Conservation (phyloP, 2,888 invertebrate species). For the Pristionchus fissidentatus region DNA sequence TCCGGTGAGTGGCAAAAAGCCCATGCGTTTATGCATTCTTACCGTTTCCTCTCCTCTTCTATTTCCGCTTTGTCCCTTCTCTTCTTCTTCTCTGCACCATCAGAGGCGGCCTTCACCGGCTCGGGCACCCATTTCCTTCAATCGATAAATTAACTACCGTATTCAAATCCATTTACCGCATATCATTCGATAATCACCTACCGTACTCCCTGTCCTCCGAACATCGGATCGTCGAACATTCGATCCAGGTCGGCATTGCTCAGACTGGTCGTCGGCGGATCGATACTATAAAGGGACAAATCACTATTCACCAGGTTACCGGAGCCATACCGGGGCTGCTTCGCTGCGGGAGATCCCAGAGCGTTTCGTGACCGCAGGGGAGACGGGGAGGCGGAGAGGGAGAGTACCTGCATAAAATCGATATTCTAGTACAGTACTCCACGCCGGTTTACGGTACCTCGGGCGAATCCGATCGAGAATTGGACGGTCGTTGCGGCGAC, state of each 20-base stretch:
- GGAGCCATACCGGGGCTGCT: slow-evolving; percentile 1
- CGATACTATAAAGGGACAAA: neutral
- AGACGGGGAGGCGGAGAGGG: neutral
- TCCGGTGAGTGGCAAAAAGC: too few species aligned
- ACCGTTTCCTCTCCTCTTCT: neutral
- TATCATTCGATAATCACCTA: neutral
- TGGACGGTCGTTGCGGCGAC: neutral
- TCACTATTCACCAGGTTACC: too few species aligned
- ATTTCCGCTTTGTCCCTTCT: neutral
- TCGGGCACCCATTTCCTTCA: too few species aligned
- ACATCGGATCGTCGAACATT: neutral
- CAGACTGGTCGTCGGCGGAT: neutral
- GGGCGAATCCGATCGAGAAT: neutral
- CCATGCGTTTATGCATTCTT: neutral
- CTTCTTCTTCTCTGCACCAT: slow-evolving; percentile 11
- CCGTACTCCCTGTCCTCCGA: slow-evolving; percentile 19
- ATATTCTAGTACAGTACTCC: neutral
- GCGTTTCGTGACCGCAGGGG: neutral
- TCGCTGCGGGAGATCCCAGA: neutral
- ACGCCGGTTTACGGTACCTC: neutral
- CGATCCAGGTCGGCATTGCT: neutral
- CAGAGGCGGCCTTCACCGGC: neutral
- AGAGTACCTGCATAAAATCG: neutral
- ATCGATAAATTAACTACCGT: neutral
- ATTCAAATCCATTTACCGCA: neutral